Evolutionary conservation across 2,888 invertebrate species (phyloP).

Genomic region (Encarsia formosa): DNA sequence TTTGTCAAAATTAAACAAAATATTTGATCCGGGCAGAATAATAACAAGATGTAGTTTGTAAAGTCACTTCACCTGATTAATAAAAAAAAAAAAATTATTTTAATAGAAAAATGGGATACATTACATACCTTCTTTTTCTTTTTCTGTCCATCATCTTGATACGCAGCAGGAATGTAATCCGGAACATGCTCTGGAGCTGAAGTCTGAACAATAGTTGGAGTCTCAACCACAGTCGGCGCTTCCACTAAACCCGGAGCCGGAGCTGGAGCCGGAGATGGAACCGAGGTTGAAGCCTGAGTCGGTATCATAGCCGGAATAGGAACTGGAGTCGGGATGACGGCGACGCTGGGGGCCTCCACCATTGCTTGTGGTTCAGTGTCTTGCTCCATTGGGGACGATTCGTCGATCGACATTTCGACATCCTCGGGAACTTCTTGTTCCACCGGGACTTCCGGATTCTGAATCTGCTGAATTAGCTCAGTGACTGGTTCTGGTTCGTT

Average conservation of each 20-base stretch:
- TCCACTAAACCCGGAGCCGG: too few relatives aligned
- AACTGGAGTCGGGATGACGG: not conserved
- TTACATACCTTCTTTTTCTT: conserved; percentile 27
- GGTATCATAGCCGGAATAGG: too few relatives aligned
- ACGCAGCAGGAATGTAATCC: conserved; percentile 13
- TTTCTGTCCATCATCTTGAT: conserved; percentile 27
- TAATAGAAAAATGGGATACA: not conserved
- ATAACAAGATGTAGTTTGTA: not conserved
- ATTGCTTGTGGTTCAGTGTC: conserved; percentile 5
- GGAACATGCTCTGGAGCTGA: conserved; percentile 4
- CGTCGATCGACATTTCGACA: conserved; percentile 10
- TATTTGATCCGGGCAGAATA: too few relatives aligned
- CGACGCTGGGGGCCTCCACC: not conserved
- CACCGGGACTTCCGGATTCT: not conserved
- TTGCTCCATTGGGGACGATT: conserved; percentile 14
- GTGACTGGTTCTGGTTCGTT: not conserved
- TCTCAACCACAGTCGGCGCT: conserved; percentile 3
- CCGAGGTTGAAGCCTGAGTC: too few relatives aligned
- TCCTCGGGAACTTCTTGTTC: not conserved
- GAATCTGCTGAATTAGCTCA: not conserved
- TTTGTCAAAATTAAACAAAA: too few relatives aligned
- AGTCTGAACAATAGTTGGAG: not conserved
- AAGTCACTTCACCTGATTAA: too few relatives aligned
- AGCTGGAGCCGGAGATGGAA: too few relatives aligned
- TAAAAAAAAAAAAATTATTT: not conserved